These are phyloP conservation scores for Acanthurus leucopareius DNA, from an alignment of 2,797 vertebrate genomes.

Conservation along the genomic window DNA sequence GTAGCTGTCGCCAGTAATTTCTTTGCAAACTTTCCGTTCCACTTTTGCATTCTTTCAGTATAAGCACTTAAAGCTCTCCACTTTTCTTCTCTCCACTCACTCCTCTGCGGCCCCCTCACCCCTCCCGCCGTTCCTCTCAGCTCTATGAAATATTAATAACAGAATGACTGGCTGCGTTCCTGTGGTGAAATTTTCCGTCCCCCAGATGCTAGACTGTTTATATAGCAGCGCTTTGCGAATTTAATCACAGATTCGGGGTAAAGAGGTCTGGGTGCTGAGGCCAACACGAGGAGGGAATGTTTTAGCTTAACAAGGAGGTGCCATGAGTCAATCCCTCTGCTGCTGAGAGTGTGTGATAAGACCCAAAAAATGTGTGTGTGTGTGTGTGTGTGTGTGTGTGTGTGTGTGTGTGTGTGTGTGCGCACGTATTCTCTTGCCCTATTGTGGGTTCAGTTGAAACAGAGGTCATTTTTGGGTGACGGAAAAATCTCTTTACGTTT, in stretches of 20 bases:
- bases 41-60: conserved; percentile 14
- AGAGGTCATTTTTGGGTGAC: background rate
- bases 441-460: conserved; percentile 21
- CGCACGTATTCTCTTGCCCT: conserved; percentile 42
- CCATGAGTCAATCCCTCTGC: conserved; percentile 60
- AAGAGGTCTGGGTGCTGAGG: conserved; percentile 62
- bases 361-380: conserved; percentile 24
- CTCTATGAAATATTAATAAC: conserved; percentile 83
- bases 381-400: conserved; percentile 11
- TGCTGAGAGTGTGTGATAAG: conserved; percentile 53
- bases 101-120: conserved; percentile 9
- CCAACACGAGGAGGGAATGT: conserved; percentile 70
- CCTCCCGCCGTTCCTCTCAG: conserved; percentile 48
- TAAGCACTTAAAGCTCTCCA: conserved; percentile 41
- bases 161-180: conserved; percentile 80
- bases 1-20: background rate
- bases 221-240: conserved; percentile 83
- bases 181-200: conserved; percentile 78
- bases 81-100: conserved; percentile 39
- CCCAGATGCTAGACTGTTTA: conserved; percentile 84
- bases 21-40: background rate
- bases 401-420: conserved; percentile 12
- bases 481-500: background rate
- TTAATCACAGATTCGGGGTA: conserved; percentile 78
- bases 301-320: conserved; percentile 77